phyloP scores from a whole-genome alignment of 2,888 invertebrate genomes.

The Epiblema foenella region DNA sequence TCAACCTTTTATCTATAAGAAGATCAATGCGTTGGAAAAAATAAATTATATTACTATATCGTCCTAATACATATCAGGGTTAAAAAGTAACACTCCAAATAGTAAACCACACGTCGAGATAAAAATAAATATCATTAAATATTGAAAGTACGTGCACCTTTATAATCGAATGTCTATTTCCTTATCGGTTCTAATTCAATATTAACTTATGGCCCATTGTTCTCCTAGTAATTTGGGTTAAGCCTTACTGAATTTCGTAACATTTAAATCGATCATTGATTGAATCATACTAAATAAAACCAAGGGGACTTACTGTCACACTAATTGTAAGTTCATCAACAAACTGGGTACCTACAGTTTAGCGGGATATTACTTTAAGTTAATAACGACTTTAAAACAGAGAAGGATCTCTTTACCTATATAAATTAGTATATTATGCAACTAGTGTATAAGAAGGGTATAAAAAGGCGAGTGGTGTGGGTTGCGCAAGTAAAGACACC shows the following conservation, averaged over 20 bases:
- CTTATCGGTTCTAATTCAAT: slow-evolving; percentile 20
- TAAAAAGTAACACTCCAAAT: neutral
- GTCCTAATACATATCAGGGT: neutral
- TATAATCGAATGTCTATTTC: slow-evolving; percentile 2
- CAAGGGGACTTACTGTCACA: neutral
- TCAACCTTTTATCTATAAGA: too few species aligned
- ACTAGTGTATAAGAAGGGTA: too few species aligned
- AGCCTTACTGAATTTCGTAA: slow-evolving; percentile 13
- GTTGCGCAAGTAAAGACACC: too few species aligned
- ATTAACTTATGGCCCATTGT: slow-evolving; percentile 34
- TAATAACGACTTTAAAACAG: too few species aligned
- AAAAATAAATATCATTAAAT: neutral
- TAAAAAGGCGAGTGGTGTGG: too few species aligned
- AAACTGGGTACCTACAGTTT: too few species aligned
- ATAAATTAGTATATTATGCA: too few species aligned
- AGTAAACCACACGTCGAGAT: neutral
- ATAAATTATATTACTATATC: neutral
- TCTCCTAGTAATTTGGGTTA: slow-evolving; percentile 16
- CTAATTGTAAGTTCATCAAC: neutral
- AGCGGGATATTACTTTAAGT: too few species aligned
- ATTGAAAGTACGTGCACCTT: neutral
- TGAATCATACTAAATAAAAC: neutral
- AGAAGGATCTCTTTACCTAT: too few species aligned
- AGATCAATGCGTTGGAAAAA: neutral
- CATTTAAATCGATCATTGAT: slow-evolving; percentile 2